Percentiles rank a stretch among this genome's conserved stretches.
These are phyloP conservation scores for Callinectes sapidus DNA, from an alignment of 2,888 invertebrate genomes.

Conservation along the genomic window DNA sequence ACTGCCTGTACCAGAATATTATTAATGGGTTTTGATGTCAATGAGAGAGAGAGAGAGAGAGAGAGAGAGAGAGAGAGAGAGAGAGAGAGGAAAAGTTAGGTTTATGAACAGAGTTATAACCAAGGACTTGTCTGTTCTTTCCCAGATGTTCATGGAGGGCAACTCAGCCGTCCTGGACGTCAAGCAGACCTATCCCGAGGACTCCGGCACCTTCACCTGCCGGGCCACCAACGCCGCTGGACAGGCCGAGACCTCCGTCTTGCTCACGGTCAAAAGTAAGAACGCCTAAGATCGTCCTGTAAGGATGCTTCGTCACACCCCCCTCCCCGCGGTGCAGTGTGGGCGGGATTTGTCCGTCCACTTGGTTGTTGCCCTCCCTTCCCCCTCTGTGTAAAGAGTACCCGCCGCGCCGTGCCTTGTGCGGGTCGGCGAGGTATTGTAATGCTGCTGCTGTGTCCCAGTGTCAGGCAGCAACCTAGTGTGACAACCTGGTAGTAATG, in stretches of 20 bases:
- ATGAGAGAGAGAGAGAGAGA: neutral
- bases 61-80: no score
- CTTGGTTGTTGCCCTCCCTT: slow-evolving; percentile 45
- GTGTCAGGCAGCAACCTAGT: slow-evolving; percentile 50
- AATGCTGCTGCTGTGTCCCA: slow-evolving; percentile 28
- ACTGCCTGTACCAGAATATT: neutral
- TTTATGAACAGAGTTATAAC: neutral
- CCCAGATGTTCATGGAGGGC: slow-evolving; percentile 72
- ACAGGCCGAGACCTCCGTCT: slow-evolving; percentile 90
- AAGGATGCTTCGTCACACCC: slow-evolving; percentile 51
- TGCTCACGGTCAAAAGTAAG: slow-evolving; percentile 74
- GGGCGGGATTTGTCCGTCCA: slow-evolving; percentile 49
- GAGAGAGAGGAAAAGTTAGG: neutral
- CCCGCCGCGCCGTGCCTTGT: neutral
- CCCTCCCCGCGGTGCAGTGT: slow-evolving; percentile 51
- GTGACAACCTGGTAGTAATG: slow-evolving; percentile 45
- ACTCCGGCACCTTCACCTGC: slow-evolving; percentile 94
- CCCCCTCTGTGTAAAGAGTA: neutral
- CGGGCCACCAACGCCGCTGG: slow-evolving; percentile 92
- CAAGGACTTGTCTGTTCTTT: neutral
- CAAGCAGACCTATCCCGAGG: slow-evolving; percentile 96
- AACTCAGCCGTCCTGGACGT: slow-evolving; percentile 96
- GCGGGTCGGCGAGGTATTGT: slow-evolving; percentile 9
- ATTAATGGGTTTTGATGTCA: neutral
- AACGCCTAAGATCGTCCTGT: slow-evolving; percentile 63